phyloP scores from a whole-genome alignment of 2,797 vertebrate genomes.

The Aphelocoma californica region DNA sequence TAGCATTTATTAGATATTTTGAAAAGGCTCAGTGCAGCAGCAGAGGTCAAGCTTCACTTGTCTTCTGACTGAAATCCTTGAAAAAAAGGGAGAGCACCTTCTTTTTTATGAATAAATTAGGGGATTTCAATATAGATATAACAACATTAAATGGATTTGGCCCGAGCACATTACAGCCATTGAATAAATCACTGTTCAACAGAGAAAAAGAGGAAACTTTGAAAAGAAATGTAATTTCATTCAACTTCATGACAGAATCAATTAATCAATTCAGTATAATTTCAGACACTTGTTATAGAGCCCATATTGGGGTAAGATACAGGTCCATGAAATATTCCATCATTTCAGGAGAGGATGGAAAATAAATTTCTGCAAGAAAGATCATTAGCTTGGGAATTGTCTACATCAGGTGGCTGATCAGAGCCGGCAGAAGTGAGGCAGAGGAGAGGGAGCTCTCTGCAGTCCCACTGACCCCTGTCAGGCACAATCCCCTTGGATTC shows the following conservation, averaged over 20 bases:
- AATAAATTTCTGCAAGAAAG: conserved; percentile 35
- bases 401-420: not conserved
- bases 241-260: conserved; percentile 69
- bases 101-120: conserved; percentile 67
- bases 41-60: conserved; percentile 62
- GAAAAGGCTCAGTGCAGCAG: conserved; percentile 26
- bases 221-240: conserved; percentile 68
- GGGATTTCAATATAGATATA: conserved; percentile 75
- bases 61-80: conserved; percentile 50
- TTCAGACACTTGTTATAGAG: conserved; percentile 6
- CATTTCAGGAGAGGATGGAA: not conserved
- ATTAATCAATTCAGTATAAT: conserved; percentile 66
- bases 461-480: not conserved
- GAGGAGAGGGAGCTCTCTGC: not conserved
- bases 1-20: conserved; percentile 35
- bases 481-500: not conserved
- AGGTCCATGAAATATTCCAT: conserved; percentile 39
- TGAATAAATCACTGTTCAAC: conserved; percentile 77
- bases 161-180: conserved; percentile 68
- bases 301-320: not conserved
- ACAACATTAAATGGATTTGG: conserved; percentile 74
- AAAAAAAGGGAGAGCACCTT: not conserved
- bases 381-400: not conserved
- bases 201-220: conserved; percentile 45
- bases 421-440: not conserved